These are phyloP conservation scores for Drosophila kambysellisi DNA, from an alignment of 2,888 invertebrate species.

Conservation along the genomic window DNA sequence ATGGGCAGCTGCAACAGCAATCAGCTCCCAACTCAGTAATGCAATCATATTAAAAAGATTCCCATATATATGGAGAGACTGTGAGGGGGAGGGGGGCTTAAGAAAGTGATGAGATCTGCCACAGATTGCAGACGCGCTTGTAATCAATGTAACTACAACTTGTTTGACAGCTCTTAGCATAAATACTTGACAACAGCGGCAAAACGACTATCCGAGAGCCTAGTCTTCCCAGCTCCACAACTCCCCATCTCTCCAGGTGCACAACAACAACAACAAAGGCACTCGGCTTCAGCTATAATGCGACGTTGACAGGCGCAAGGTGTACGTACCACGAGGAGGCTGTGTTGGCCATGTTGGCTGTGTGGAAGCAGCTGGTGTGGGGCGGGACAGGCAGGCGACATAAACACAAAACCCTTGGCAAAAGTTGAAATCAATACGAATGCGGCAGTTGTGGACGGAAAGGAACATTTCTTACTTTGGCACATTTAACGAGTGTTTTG, in stretches of 20 bases:
- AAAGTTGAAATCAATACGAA: conserved; percentile 47
- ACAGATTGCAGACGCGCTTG: conserved; percentile 50
- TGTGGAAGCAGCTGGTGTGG: conserved; percentile 10
- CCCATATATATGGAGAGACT: conserved; percentile 25
- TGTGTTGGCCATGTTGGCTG: neutral
- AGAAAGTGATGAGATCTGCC: conserved; percentile 26
- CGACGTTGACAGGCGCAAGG: conserved; percentile 59
- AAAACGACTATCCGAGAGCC: conserved; percentile 31
- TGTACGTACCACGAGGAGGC: conserved; percentile 29
- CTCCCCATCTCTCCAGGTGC: neutral
- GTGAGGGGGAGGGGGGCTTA: neutral
- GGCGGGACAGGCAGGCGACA: conserved; percentile 61
- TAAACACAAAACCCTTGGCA: conserved; percentile 52
- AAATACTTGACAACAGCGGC: conserved; percentile 70
- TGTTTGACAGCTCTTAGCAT: conserved; percentile 81
- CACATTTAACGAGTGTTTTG: conserved; percentile 80
- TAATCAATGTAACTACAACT: conserved; percentile 80
- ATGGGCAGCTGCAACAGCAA: conserved; percentile 52
- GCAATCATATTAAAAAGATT: conserved; percentile 63
- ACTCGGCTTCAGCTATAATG: conserved; percentile 5
- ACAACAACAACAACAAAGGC: neutral
- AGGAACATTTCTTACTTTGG: conserved; percentile 73
- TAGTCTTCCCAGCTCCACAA: neutral
- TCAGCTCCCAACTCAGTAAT: conserved; percentile 59
- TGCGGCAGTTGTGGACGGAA: conserved; percentile 28